Evolutionary conservation across 2,113 vertebrate species (phyloP), one percentile per base, ranked within the genome.

Genomic region (Chionodraco myersi): DNA sequence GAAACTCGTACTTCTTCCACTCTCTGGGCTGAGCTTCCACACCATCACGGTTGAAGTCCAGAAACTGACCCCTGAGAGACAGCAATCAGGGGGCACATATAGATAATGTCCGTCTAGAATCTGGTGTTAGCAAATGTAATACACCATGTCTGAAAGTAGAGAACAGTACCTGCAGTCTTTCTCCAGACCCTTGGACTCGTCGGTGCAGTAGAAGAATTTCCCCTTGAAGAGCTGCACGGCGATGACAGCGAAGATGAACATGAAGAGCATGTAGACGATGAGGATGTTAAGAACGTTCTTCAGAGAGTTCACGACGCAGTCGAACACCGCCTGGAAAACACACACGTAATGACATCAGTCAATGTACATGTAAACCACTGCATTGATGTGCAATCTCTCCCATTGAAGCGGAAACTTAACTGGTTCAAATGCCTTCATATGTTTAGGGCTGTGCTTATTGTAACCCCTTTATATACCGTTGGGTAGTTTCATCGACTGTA

Each of bases 171-270:
- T 97, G 96, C 98, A 99, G 93, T 99, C 98, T 85, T 96, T 96
- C 93, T 99, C 95, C 90, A 98, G 94, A 66, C 95, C 95, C 88
- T 99, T 99, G 2, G 98, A 99, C 87, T 99, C 96, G 0, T 99
- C 98, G 0, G 98, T 98, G 95, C 98, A 99, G 93, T 99, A 99
- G 94, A 99, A 99, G 88, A 99, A 99, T 72, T 97, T 97, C 10
- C 98, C 98, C 85, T 99, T 99, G 92, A 99, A 99, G 81, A 99
- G 97, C 92, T 99, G 98, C 79, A 99, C 98, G 0, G 98, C 98
- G 6, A 99, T 98, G 68, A 99, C 98, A 0, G 98, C 98, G 3
- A 99, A 99, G 88, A 99, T 99, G 95, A 99, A 98, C 98, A 99
- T 99, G 95, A 99, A 99, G 88, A 99, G 98, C 92, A 99, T 96